These are phyloP conservation scores for Venturia canescens DNA, from an alignment of 1,140 invertebrate species.

Conservation along the genomic window DNA sequence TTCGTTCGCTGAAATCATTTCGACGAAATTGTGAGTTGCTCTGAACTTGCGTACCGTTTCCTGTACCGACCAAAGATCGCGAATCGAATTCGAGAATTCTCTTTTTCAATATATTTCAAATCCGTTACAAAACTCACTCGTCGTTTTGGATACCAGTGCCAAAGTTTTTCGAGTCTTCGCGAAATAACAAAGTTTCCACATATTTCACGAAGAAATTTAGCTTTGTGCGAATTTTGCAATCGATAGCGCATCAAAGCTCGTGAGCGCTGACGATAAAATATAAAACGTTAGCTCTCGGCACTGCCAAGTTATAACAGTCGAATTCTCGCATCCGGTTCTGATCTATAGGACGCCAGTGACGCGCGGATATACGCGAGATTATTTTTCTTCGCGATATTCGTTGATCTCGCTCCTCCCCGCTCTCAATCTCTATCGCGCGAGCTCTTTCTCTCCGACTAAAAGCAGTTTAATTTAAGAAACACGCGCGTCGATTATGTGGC, in stretches of 20 bases:
- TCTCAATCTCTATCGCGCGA: conserved; percentile 7
- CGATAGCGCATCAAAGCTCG: neutral
- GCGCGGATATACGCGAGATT: neutral
- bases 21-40: conserved; percentile 57
- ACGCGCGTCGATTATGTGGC: conserved; percentile 24
- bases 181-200: too few species aligned
- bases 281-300: neutral
- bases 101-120: too few species aligned
- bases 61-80: too few species aligned
- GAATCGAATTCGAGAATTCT: too few species aligned
- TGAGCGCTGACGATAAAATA: neutral
- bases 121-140: too few species aligned
- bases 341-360: neutral
- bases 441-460: neutral
- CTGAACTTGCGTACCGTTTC: too few species aligned
- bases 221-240: neutral
- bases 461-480: conserved; percentile 34
- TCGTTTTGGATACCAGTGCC: too few species aligned
- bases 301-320: neutral
- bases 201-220: too few species aligned
- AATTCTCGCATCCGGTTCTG: neutral
- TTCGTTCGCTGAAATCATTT: conserved; percentile 83
- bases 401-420: neutral
- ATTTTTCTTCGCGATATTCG: conserved; percentile 32
- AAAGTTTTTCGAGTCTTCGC: too few species aligned